A percentile compares a stretch with the other conserved stretches of the same genome.
Evolutionary conservation across 2,888 invertebrate species (phyloP).

Genomic region (Rotaria sp.): DNA sequence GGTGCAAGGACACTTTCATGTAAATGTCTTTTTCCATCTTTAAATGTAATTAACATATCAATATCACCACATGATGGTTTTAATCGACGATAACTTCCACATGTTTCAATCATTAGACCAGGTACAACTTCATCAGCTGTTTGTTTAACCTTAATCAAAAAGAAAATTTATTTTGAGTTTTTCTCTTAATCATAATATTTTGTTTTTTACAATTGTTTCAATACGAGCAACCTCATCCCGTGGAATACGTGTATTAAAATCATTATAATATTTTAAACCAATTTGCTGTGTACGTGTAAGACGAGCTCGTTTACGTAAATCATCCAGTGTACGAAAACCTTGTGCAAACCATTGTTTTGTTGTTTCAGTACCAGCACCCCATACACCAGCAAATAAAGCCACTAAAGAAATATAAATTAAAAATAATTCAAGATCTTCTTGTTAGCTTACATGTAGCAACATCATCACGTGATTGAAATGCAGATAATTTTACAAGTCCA

Average conservation of each 20-base stretch:
- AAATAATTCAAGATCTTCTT: too few species aligned
- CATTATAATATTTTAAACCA: conserved; percentile 57
- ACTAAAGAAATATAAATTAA: background rate
- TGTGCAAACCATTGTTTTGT: conserved; percentile 40
- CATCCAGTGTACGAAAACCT: conserved; percentile 56
- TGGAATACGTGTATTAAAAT: conserved; percentile 57
- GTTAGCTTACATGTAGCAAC: conserved; percentile 44
- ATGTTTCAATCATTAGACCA: conserved; percentile 53
- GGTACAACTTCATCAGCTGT: conserved; percentile 44
- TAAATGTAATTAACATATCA: conserved; percentile 57
- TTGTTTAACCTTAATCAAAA: conserved; percentile 35
- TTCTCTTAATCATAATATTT: background rate
- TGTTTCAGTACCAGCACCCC: conserved; percentile 19
- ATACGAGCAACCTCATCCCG: conserved; percentile 57
- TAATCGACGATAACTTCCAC: conserved; percentile 58
- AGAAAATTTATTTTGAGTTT: background rate
- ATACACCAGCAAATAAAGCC: conserved; percentile 1
- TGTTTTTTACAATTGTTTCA: conserved; percentile 43
- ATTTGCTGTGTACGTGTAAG: conserved; percentile 57
- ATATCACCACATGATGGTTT: conserved; percentile 58
- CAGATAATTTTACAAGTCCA: conserved; percentile 55
- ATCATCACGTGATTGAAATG: conserved; percentile 54
- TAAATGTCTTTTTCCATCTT: conserved; percentile 47
- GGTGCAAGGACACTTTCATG: background rate
- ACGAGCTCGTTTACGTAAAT: conserved; percentile 46